Evolutionary conservation across 2,797 vertebrate genomes (phyloP).

Genomic region (Coregonus ussuriensis): DNA sequence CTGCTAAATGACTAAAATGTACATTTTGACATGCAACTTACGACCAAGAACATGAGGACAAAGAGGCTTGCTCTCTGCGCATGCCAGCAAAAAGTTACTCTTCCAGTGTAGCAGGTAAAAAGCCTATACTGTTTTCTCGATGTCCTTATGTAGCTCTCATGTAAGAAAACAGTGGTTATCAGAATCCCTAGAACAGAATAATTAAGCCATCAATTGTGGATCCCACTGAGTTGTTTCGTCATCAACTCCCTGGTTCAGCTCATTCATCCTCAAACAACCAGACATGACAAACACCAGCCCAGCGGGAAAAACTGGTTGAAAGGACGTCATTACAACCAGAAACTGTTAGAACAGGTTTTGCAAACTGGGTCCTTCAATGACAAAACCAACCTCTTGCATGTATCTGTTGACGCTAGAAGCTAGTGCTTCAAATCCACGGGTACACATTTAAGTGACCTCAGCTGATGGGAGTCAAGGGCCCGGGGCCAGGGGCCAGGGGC

Average conservation of each 20-base stretch:
- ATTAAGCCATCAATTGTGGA: too few species aligned
- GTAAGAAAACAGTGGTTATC: too few species aligned
- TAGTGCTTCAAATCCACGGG: neutral
- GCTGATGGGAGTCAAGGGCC: conserved; percentile 2
- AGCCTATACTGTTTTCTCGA: too few species aligned
- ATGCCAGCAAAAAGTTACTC: too few species aligned
- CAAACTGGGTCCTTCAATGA: neutral
- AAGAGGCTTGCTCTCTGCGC: too few species aligned
- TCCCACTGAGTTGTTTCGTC: too few species aligned
- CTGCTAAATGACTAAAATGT: too few species aligned
- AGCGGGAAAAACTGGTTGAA: neutral
- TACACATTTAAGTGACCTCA: neutral
- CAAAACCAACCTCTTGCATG: neutral
- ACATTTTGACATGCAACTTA: too few species aligned
- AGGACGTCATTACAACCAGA: neutral
- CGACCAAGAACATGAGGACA: too few species aligned
- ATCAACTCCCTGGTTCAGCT: neutral
- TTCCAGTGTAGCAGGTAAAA: too few species aligned
- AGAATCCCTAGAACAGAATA: too few species aligned
- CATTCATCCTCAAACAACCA: neutral
- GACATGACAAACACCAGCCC: neutral
- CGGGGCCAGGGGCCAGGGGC: neutral
- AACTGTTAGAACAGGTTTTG: neutral
- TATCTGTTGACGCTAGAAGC: neutral
- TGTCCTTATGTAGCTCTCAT: too few species aligned